Conservation (phyloP, 2,113 vertebrate genomes). For the Tetrax tetrax region DNA sequence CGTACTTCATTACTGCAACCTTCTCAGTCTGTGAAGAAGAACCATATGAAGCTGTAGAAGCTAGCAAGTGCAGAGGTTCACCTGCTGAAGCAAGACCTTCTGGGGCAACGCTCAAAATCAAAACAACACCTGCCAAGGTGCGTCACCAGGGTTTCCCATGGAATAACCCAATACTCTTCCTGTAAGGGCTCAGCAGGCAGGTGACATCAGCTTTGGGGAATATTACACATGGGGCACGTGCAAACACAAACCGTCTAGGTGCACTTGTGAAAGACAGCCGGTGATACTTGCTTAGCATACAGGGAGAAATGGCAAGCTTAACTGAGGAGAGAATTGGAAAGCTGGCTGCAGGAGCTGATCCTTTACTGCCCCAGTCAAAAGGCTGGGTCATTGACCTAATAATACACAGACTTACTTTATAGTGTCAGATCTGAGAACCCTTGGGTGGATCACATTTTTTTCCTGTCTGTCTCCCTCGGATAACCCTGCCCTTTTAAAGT, state of each 20-base stretch:
- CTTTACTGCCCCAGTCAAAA: background rate
- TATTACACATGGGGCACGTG: fast-evolving
- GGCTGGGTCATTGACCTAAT: background rate
- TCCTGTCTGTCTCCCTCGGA: background rate
- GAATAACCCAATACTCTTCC: background rate
- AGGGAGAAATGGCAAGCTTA: background rate
- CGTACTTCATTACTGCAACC: background rate
- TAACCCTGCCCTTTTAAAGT: background rate
- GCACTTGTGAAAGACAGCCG: background rate
- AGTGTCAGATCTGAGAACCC: background rate
- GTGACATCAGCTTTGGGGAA: background rate
- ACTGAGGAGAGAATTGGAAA: fast-evolving
- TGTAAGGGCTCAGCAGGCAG: background rate
- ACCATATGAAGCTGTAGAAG: background rate
- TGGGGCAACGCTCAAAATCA: background rate
- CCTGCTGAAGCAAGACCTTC: background rate
- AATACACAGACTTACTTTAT: background rate
- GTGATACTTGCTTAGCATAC: background rate
- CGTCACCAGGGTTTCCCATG: background rate
- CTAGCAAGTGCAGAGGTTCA: background rate
- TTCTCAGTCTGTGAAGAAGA: background rate
- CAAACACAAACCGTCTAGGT: background rate
- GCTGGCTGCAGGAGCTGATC: background rate
- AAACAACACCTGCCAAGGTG: background rate
- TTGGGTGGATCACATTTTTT: background rate